Percentiles rank a stretch among this genome's conserved stretches.
These are phyloP conservation scores for Conomelus anceps DNA, from an alignment of 2,888 invertebrate species.

Conservation along the genomic window DNA sequence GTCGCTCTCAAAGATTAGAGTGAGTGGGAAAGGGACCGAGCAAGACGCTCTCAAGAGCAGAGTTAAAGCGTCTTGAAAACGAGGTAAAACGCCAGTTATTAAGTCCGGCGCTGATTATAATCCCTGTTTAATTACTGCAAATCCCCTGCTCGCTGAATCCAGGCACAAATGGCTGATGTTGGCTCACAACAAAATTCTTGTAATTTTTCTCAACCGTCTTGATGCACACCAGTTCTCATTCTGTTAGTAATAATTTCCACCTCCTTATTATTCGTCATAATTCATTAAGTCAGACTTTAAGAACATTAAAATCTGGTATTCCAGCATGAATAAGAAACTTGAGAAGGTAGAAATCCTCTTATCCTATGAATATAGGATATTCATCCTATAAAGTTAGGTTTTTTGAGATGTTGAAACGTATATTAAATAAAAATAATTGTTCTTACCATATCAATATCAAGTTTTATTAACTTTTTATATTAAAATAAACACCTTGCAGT, in stretches of 20 bases:
- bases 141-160: background rate
- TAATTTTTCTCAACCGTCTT: background rate
- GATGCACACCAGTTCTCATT: background rate
- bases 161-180: background rate
- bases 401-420: no score
- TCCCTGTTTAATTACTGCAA: background rate
- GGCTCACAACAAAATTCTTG: background rate
- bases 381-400: no score
- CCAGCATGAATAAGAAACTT: background rate
- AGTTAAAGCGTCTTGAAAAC: background rate
- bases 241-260: background rate
- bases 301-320: no score
- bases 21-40: background rate
- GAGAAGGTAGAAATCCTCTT: no score
- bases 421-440: no score
- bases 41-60: background rate
- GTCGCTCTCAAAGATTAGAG: background rate
- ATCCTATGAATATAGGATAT: no score
- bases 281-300: background rate
- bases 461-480: no score
- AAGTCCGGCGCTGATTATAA: background rate
- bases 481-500: no score
- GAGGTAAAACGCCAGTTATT: background rate
- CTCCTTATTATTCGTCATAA: background rate
- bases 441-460: no score